Evolutionary conservation across 2,888 invertebrate species (phyloP).

Genomic region (Leptinotarsa tumamoca): DNA sequence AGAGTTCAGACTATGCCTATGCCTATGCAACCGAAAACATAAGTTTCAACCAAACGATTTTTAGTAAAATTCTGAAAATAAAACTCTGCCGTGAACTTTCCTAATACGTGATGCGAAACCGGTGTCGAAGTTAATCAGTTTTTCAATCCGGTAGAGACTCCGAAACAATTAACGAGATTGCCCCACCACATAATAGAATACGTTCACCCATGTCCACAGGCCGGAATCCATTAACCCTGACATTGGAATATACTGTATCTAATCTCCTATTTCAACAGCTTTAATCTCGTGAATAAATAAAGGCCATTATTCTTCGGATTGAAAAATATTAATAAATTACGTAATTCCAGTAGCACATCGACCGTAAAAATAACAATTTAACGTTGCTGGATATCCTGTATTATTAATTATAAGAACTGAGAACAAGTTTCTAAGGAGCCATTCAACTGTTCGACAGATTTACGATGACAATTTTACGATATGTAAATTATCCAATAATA

Average conservation of each 20-base stretch:
- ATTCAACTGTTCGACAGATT: constrained; percentile 37
- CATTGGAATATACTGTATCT: not conserved
- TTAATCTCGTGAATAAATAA: constrained; percentile 13
- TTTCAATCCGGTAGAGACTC: not conserved
- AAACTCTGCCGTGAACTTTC: not conserved
- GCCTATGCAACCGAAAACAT: too few species aligned
- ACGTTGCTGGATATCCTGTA: constrained; percentile 26
- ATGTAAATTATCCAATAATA: constrained; percentile 46
- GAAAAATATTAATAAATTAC: constrained; percentile 31
- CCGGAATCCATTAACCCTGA: not conserved
- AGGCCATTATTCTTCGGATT: constrained; percentile 17
- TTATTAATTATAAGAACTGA: constrained; percentile 39
- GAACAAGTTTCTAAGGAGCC: constrained; percentile 40
- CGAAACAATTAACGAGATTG: not conserved
- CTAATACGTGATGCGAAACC: not conserved
- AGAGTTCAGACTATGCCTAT: too few species aligned
- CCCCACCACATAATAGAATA: not conserved
- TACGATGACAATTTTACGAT: constrained; percentile 47
- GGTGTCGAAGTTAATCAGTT: not conserved
- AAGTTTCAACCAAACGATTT: too few species aligned
- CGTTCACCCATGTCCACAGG: not conserved
- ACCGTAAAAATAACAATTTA: constrained; percentile 34
- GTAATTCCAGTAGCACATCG: constrained; percentile 35
- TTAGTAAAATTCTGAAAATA: too few species aligned
- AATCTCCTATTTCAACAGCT: constrained; percentile 20